Percentiles rank a stretch among this genome's conserved stretches.
phyloP scores from a whole-genome alignment of 1,140 invertebrate species.

The Colletes gigas region DNA sequence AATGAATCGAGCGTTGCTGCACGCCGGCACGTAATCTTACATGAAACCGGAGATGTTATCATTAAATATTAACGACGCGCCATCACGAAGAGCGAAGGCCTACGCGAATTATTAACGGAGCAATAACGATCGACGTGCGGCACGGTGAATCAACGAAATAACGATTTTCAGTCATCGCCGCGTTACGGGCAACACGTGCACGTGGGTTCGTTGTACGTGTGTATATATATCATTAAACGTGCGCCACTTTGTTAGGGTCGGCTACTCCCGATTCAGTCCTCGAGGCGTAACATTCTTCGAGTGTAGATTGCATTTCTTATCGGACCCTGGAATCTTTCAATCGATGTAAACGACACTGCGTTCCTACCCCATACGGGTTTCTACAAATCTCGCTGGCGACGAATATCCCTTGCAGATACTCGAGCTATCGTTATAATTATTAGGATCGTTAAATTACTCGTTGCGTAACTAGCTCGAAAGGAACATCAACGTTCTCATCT shows the following conservation, averaged over 20 bases:
- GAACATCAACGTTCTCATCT: too few species aligned
- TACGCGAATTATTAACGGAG: slow-evolving; percentile 64
- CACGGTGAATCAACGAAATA: slow-evolving; percentile 69
- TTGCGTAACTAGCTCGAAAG: too few species aligned
- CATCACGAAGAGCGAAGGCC: slow-evolving; percentile 66
- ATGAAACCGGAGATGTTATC: slow-evolving; percentile 48
- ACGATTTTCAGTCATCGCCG: slow-evolving; percentile 74
- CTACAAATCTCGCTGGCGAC: neutral
- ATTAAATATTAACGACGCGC: slow-evolving; percentile 66
- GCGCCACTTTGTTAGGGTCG: slow-evolving; percentile 26
- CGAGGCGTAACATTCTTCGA: neutral
- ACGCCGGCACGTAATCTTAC: slow-evolving; percentile 44
- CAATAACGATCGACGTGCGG: slow-evolving; percentile 64
- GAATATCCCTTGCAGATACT: too few species aligned
- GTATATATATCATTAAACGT: slow-evolving; percentile 45
- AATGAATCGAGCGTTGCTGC: slow-evolving; percentile 34
- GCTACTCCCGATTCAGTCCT: slow-evolving; percentile 13
- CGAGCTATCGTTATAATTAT: too few species aligned
- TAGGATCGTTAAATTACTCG: too few species aligned
- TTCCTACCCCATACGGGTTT: neutral
- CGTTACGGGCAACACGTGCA: slow-evolving; percentile 61
- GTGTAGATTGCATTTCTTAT: neutral
- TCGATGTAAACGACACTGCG: too few species aligned
- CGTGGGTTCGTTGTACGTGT: slow-evolving; percentile 60
- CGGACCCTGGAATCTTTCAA: neutral